Base-by-base conservation (phyloP, 2,797 vertebrate genomes). In the Melanotaenia parkinsoni region DNA sequence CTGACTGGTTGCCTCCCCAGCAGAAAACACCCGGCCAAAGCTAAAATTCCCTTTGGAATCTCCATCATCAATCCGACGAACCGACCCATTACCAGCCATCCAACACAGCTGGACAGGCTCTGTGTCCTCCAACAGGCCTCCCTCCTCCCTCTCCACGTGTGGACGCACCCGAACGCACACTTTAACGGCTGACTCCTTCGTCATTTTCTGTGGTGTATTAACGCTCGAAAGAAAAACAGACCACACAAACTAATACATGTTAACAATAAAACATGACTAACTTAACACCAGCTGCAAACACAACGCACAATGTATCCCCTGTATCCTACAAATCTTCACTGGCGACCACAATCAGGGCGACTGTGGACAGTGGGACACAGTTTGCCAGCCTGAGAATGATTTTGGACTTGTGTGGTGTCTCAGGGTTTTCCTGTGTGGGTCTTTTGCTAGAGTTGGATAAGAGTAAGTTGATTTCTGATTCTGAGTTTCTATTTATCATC, bases 1-100 rank as follows among this genome's bases (percentile, higher is more conserved):
- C 53, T 96, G 93, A 70, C 83, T 86, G 24, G 97, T 98, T 32
- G 92, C 94, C 90, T 98, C 96, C 0, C 87, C 86, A 1, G 95
- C 91, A 4, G 94, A 90, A 88, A 99, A 99, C 22, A 99, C 97
- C 47, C 95, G 89, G 89, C 97, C 97, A 32, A 98, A 99, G 80
- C 45, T 93, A 79, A 98, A 99, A n/a, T 91, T 93, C 88, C 95
- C 98, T 35, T 91, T 92, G 6, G 90, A 51, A 63, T 86, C 88
- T 2, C 97, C 96, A 82, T 96, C 96, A 56, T 96, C 96, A 13
- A 95, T 65, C 69, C 97, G 97, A 13, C 94, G 93, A 68, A 99
- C 80, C 0, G 91, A 93, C 62, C 96, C 95, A 9, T 83, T 84
- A 47, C 96, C 96, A 2, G 95, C 91, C 88, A 92, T 96, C 97